Conservation (phyloP, 2,888 invertebrate genomes). For the Shargacucullia verbasci region DNA sequence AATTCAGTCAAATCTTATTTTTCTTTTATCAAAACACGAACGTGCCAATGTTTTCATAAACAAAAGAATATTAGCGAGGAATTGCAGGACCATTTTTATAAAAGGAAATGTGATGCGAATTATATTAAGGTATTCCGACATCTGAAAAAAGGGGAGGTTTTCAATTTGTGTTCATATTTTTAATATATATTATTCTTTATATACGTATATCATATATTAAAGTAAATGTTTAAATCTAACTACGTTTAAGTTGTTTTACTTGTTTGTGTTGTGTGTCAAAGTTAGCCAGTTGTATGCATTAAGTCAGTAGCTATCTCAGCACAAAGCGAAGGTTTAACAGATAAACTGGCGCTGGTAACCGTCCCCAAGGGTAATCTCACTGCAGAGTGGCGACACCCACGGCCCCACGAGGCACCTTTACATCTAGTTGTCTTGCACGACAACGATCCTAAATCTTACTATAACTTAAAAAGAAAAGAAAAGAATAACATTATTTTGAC, state of each 20-base stretch:
- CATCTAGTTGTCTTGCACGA: constrained; percentile 55
- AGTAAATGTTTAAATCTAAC: too few species aligned
- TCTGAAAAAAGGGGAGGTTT: too few species aligned
- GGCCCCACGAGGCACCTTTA: constrained; percentile 54
- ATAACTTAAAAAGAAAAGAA: constrained; percentile 16
- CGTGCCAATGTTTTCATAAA: constrained; percentile 22
- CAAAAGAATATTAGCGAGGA: not conserved
- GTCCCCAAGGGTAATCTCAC: constrained; percentile 68
- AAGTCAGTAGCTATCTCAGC: constrained; percentile 52
- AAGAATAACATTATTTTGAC: constrained; percentile 1
- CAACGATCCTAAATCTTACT: constrained; percentile 41
- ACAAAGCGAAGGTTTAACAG: constrained; percentile 57
- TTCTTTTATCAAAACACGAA: constrained; percentile 50
- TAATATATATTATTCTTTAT: not conserved
- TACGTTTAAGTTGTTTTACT: not conserved
- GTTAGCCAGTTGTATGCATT: constrained; percentile 45
- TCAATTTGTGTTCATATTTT: too few species aligned
- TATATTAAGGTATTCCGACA: too few species aligned
- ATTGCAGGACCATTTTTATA: too few species aligned
- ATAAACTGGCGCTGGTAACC: constrained; percentile 63
- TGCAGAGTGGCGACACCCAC: constrained; percentile 59
- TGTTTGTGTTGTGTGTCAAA: constrained; percentile 9
- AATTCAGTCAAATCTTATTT: constrained; percentile 40
- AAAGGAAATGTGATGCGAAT: too few species aligned
- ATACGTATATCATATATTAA: not conserved